Evolutionary conservation across 2,113 vertebrate genomes (phyloP).

Genomic region (Onychostoma macrolepis): DNA sequence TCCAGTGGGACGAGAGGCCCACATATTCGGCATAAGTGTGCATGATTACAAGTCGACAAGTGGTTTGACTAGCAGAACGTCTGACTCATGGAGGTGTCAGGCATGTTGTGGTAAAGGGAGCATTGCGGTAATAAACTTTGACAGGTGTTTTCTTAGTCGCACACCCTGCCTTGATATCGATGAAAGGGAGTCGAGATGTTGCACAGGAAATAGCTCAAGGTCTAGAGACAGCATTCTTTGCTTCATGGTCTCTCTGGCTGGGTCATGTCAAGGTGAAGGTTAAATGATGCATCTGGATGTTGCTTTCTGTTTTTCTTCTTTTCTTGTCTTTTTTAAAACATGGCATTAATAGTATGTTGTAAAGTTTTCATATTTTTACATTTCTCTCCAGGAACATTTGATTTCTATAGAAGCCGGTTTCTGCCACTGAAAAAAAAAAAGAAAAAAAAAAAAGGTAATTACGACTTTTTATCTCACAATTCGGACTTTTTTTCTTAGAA

Average conservation of each 20-base stretch:
- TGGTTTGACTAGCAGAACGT: background rate
- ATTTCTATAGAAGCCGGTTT: no score
- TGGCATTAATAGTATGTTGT: background rate
- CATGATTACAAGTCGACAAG: slow-evolving; percentile 21
- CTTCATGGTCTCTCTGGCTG: background rate
- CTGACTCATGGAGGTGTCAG: background rate
- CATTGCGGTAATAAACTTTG: slow-evolving; percentile 9
- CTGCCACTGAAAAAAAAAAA: no score
- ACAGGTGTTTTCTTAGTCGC: slow-evolving; percentile 30
- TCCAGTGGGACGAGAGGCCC: slow-evolving; percentile 23
- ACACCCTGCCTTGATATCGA: slow-evolving; percentile 1
- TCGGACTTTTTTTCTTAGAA: no score
- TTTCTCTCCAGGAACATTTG: no score
- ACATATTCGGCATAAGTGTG: slow-evolving; percentile 24
- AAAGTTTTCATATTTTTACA: background rate
- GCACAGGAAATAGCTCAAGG: slow-evolving; percentile 7
- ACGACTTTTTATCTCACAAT: no score
- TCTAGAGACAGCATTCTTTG: background rate
- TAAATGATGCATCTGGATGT: slow-evolving; percentile 25
- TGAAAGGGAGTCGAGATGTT: slow-evolving; percentile 15
- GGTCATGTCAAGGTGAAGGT: background rate
- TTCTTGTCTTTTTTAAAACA: background rate
- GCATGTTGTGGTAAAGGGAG: background rate
- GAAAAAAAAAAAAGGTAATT: no score
- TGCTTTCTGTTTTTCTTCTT: background rate